These are phyloP conservation scores for Chaetoderma sp. DNA, from an alignment of 2,888 invertebrate species.

Conservation along the genomic window DNA sequence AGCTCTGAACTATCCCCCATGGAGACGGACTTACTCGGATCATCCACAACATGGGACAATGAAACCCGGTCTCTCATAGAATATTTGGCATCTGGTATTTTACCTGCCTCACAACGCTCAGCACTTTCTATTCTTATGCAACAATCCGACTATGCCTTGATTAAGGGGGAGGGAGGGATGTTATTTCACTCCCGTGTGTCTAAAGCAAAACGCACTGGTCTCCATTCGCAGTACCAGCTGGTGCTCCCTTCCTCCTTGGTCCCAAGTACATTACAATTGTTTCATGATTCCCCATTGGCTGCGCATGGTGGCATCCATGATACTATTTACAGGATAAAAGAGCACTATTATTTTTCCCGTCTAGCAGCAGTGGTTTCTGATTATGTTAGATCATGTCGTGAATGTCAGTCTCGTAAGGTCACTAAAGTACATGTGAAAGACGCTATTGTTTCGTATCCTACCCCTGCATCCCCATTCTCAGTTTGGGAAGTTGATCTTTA, in stretches of 20 bases:
- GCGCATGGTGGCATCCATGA: constrained; percentile 14
- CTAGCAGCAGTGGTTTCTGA: neutral
- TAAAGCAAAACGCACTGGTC: constrained; percentile 10
- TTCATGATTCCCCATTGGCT: constrained; percentile 12
- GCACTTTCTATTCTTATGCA: constrained; percentile 17
- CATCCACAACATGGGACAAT: too few relatives aligned
- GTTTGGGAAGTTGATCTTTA: neutral
- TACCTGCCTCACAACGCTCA: constrained; percentile 28
- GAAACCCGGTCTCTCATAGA: constrained; percentile 17
- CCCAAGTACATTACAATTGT: neutral
- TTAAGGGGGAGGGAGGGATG: neutral
- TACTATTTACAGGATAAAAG: constrained; percentile 10
- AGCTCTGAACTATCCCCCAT: too few relatives aligned
- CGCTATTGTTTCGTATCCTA: neutral
- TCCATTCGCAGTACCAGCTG: constrained; percentile 11
- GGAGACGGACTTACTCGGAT: too few relatives aligned
- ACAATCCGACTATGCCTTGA: constrained; percentile 1
- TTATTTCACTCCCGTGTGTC: constrained; percentile 12
- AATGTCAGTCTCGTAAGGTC: too few relatives aligned
- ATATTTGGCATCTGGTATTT: constrained; percentile 7
- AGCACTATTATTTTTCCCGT: constrained; percentile 3
- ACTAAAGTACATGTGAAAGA: too few relatives aligned
- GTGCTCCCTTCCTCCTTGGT: constrained; percentile 5
- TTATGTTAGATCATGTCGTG: constrained; percentile 12
- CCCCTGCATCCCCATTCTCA: neutral